These are phyloP conservation scores for Tetramorium alpestre DNA, from an alignment of 1,140 invertebrate genomes.

Conservation along the genomic window DNA sequence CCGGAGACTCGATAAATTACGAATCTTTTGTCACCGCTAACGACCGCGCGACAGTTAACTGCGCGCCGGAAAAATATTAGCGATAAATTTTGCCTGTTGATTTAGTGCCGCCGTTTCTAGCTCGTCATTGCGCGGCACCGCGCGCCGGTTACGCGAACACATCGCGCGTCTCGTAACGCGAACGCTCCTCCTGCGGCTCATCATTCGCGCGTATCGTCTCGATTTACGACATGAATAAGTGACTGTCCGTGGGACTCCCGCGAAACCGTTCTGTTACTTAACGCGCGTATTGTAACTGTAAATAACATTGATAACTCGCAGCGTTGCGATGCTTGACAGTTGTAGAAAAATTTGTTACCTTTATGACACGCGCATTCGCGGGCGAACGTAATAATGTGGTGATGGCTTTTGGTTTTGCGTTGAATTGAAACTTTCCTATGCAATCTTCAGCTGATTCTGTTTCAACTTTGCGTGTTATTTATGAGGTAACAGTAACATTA, in stretches of 20 bases:
- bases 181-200: background rate
- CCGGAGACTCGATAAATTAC: constrained; percentile 71
- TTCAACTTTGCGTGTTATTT: background rate
- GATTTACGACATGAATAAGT: constrained; percentile 44
- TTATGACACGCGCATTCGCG: no score
- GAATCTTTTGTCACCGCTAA: constrained; percentile 74
- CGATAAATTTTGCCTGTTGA: constrained; percentile 73
- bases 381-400: background rate
- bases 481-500: background rate
- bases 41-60: constrained; percentile 74
- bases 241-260: constrained; percentile 14
- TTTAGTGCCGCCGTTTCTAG: constrained; percentile 66
- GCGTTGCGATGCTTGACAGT: background rate
- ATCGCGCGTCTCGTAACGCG: constrained; percentile 47
- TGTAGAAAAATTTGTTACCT: background rate
- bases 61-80: constrained; percentile 72
- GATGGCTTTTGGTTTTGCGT: background rate
- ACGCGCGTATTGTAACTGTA: constrained; percentile 1
- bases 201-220: constrained; percentile 57
- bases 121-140: background rate
- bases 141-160: constrained; percentile 47
- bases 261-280: constrained; percentile 14
- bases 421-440: background rate
- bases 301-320: background rate
- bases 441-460: background rate